phyloP scores from a whole-genome alignment of 2,888 invertebrate species.

The Eristalinus aeneus region DNA sequence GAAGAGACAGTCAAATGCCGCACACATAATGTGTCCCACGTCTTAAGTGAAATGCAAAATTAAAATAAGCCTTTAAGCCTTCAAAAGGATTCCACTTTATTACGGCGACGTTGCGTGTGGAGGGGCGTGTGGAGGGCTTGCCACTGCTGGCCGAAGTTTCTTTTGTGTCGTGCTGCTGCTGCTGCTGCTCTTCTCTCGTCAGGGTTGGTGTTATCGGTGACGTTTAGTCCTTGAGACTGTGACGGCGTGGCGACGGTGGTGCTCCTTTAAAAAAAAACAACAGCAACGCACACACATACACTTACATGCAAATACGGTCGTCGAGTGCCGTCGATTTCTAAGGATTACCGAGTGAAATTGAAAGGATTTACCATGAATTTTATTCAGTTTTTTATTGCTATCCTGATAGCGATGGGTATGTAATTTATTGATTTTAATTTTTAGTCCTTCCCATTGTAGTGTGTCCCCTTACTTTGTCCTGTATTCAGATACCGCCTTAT shows the following conservation, averaged over 20 bases:
- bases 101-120: conserved; percentile 42
- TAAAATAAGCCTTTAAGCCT: conserved; percentile 68
- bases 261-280: background rate
- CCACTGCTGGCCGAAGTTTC: conserved; percentile 10
- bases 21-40: conserved; percentile 40
- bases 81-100: conserved; percentile 65
- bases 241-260: conserved; percentile 18
- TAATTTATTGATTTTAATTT: conserved; percentile 72
- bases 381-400: conserved; percentile 73
- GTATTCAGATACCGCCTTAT: conserved; percentile 40
- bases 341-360: conserved; percentile 74
- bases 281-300: background rate
- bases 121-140: conserved; percentile 32
- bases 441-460: conserved; percentile 38
- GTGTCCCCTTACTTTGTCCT: conserved; percentile 3
- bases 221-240: conserved; percentile 43
- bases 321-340: conserved; percentile 67
- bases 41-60: conserved; percentile 66
- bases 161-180: background rate
- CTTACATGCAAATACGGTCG: background rate
- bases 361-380: conserved; percentile 77
- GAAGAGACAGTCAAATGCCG: conserved; percentile 35
- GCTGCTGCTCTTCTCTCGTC: background rate
- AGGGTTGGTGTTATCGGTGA: conserved; percentile 20
- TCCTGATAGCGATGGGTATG: conserved; percentile 73